Evolutionary conservation across 2,113 vertebrate genomes (phyloP).

Genomic region (Albula goreensis): DNA sequence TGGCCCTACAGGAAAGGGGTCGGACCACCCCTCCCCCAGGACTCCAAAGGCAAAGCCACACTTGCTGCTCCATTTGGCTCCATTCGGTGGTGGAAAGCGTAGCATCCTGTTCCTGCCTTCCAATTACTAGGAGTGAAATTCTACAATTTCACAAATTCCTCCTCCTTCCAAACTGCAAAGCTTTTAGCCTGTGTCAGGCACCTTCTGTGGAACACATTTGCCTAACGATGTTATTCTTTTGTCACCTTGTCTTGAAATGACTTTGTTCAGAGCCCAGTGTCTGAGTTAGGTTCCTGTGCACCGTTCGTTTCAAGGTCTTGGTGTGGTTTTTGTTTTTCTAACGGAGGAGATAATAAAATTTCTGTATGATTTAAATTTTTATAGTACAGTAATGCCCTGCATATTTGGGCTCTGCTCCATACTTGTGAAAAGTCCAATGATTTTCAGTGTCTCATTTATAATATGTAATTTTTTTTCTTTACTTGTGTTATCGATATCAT

Average conservation of each 20-base stretch:
- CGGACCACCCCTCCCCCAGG: too few species aligned
- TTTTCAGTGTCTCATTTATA: too few species aligned
- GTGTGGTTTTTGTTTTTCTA: not conserved
- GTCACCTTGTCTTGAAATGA: not conserved
- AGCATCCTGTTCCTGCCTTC: not conserved
- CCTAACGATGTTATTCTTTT: not conserved
- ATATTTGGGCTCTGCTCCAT: not conserved
- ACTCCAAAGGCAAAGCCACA: not conserved
- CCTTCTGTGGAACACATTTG: not conserved
- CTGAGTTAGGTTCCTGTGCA: too few species aligned
- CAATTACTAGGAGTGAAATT: not conserved
- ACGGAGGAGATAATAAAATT: not conserved
- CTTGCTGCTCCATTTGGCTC: not conserved
- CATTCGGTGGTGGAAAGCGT: not conserved
- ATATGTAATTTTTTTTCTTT: too few species aligned
- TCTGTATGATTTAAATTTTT: not conserved
- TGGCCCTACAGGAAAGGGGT: too few species aligned
- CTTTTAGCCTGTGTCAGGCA: not conserved
- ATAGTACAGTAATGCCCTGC: not conserved
- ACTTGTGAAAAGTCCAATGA: not conserved
- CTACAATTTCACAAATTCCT: conserved; percentile 1
- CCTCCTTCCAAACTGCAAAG: not conserved
- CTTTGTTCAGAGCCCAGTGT: not conserved
- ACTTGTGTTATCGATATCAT: too few species aligned
- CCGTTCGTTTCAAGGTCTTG: not conserved